These are phyloP conservation scores for Babyrousa celebensis DNA, from an alignment of 2,797 vertebrate species.

Conservation along the genomic window DNA sequence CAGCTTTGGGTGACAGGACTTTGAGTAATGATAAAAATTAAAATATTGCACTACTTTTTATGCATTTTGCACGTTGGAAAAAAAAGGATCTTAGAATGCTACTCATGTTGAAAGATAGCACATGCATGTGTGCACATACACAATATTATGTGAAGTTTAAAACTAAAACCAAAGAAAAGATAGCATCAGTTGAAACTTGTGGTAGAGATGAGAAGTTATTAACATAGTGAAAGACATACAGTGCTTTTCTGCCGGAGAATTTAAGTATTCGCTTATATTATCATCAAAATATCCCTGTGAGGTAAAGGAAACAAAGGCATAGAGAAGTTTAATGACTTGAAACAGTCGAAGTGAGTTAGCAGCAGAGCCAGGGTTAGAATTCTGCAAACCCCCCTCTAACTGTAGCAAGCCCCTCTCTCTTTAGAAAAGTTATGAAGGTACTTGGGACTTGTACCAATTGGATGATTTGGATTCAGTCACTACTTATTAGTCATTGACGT, in stretches of 20 bases:
- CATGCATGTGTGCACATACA: not conserved
- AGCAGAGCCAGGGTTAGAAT: constrained; percentile 28
- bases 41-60: constrained; percentile 54
- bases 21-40: constrained; percentile 73
- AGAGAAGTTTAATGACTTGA: constrained; percentile 37
- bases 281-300: not conserved
- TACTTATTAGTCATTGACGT: constrained; percentile 15
- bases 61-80: constrained; percentile 70
- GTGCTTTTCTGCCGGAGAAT: constrained; percentile 50
- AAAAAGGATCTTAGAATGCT: constrained; percentile 51
- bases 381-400: not conserved
- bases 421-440: constrained; percentile 25
- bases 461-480: not conserved
- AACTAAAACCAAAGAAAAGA: constrained; percentile 59
- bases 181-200: constrained; percentile 64
- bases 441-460: constrained; percentile 37
- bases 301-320: constrained; percentile 36
- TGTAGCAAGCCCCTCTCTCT: not conserved
- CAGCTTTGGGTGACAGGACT: constrained; percentile 29
- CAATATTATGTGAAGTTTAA: constrained; percentile 62
- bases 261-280: constrained; percentile 50
- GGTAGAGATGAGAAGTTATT: constrained; percentile 36
- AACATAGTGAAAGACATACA: not conserved
- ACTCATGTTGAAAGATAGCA: constrained; percentile 38
- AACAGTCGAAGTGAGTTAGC: not conserved